These are phyloP conservation scores for Cettia cetti DNA, from an alignment of 2,113 vertebrate species.

Conservation along the genomic window DNA sequence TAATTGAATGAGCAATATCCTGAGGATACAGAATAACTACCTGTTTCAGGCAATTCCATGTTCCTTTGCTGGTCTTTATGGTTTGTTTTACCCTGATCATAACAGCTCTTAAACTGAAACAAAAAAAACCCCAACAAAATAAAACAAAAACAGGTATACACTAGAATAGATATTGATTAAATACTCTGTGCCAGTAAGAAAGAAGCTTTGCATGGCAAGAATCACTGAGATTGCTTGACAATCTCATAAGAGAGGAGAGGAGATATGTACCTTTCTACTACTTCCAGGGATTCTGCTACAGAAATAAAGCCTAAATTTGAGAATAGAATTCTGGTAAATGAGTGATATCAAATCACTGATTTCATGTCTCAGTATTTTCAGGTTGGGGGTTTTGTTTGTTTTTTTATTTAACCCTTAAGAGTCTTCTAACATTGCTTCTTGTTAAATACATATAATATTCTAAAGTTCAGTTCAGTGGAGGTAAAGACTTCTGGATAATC, in stretches of 20 bases:
- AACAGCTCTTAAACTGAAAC: neutral
- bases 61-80: neutral
- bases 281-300: neutral
- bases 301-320: neutral
- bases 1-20: neutral
- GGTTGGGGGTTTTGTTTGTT: rapidly evolving
- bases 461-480: neutral
- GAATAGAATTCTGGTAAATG: neutral
- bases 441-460: neutral
- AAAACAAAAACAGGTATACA: neutral
- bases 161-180: neutral
- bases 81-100: neutral
- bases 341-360: neutral
- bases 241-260: neutral
- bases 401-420: neutral
- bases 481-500: neutral
- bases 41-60: neutral
- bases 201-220: neutral
- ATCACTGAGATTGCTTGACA: neutral
- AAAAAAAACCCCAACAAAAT: neutral
- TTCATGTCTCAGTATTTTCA: neutral
- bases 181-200: neutral
- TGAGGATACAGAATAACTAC: neutral
- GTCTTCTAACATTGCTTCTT: neutral
- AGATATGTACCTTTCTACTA: neutral